Base-by-base conservation (phyloP, 2,888 invertebrate species). In the Diaprepes abbreviatus region DNA sequence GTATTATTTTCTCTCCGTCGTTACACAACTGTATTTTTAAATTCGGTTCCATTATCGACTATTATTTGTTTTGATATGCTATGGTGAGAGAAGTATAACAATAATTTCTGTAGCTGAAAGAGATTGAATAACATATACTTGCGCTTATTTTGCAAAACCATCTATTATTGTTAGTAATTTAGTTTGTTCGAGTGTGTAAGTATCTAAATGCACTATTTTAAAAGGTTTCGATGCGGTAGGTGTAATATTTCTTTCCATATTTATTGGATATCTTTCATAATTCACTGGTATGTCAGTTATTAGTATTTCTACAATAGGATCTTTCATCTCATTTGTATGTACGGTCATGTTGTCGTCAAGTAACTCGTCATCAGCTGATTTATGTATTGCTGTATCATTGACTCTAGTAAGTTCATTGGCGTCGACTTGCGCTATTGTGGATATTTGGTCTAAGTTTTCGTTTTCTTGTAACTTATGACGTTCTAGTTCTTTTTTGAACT, bases 31-130 rank as follows among this genome's bases (percentile, higher is more conserved):
- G 48, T 52, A 17, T 66, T 48, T 19, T 36, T 48, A 24, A 66
- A 66, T 36, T 66, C 58, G 2, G 48, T 66, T 9, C 59, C 66
- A 24, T 66, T 66, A 17, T 66, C 66, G 66, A n/a, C n/a, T n/a
- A n/a, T n/a, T n/a, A n/a, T n/a, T n/a, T n/a, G n/a, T n/a, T n/a
- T n/a, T n/a, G n/a, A 45, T 57, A 65, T 43, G n/a, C 65, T 17
- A 43, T 65, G 65, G 16, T 65, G 55, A 4, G 45, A 57, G 38
- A 43, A 65, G 12, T 40, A 57, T 6, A 43, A 7, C 50, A 50
- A 43, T 43, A 45, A n/a, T 35, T 68, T 72, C 7, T 52, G 64
- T 59, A 17, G 50, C 65, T 65, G 57, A 6, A 9, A n/a, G n/a
- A 45, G 43, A 38, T 5, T 65, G 38, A 9, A 65, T n/a, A 24